Evolutionary conservation across 1,140 invertebrate species (phyloP), one percentile per base, ranked within the genome.

Genomic region (Holotrichia oblita): DNA sequence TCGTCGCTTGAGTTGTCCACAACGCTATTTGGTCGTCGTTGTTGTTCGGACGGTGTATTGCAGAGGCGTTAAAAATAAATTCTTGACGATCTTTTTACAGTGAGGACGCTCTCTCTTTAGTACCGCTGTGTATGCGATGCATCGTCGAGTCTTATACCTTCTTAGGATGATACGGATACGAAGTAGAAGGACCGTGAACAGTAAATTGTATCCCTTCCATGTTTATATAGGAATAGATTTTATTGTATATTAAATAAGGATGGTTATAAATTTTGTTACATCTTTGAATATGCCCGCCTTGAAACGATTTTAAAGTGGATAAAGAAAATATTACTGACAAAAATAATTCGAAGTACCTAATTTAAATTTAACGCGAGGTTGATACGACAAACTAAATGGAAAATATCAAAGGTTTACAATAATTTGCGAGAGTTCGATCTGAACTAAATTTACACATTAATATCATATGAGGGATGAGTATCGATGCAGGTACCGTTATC

Each of bases 41-140:
- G 61, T 69, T 69, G 61, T 69, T 69, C 61, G 61, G 12, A 17
- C 61, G 61, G 61, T 22, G 61, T 34, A 34, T 69, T 69, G 61
- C 61, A 69, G 61, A 69, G 61, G 61, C 61, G 61, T 69, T 69
- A 27, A 69, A 34, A 69, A 69, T 69, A 69, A 69, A 69, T 69
- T 69, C 61, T 34, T 27, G 61, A 69, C 20, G 61, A 69, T 12
- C 27, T 69, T 69, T 69, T 69, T 20, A 69, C 61, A 10, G 61
- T 20, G 22, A 69, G 61, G 61, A 69, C 61, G 61, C 61, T 69
- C 61, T 69, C 61, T 69, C 61, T 20, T 69, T 69, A 69, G 61
- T 69, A 69, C 61, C 61, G 61, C 61, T 69, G 61, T 69, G 61
- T 69, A 69, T 69, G 61, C 61, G 22, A 22, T 69, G 61, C 61